These are phyloP conservation scores for Linurgus olivaceus DNA, from an alignment of 2,797 vertebrate genomes.

Conservation along the genomic window DNA sequence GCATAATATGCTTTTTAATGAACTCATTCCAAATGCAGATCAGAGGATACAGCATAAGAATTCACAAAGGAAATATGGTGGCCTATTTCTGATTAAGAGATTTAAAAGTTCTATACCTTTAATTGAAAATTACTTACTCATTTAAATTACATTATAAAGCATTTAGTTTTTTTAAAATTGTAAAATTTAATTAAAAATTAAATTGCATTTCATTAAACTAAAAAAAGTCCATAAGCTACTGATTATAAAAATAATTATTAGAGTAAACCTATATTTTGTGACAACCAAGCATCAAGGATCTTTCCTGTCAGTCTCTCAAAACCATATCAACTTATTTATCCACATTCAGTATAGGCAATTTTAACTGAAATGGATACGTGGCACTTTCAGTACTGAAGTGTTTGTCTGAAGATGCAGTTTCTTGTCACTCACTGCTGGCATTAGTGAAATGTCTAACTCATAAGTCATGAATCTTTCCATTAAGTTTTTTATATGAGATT, in stretches of 20 bases:
- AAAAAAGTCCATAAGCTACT: not conserved
- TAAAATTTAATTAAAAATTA: not conserved
- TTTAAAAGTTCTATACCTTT: not conserved
- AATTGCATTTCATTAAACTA: not conserved
- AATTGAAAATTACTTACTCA: not conserved
- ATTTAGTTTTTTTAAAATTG: fast-evolving
- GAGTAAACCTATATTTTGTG: not conserved
- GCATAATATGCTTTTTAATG: not conserved
- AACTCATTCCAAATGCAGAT: not conserved
- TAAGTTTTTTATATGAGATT: not conserved
- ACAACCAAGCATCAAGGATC: not conserved
- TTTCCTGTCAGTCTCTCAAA: not conserved
- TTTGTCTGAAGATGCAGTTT: not conserved
- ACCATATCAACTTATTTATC: not conserved
- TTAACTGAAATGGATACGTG: not conserved
- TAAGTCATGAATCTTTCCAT: not conserved
- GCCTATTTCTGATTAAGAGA: not conserved
- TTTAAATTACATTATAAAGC: not conserved
- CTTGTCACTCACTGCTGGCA: not conserved
- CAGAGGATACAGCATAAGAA: not conserved
- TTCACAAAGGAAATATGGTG: not conserved
- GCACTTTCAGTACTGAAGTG: not conserved
- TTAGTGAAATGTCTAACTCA: not conserved
- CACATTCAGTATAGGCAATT: not conserved
- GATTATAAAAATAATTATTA: not conserved